A percentile compares a stretch with the other conserved stretches of the same genome.
Conservation (phyloP, 2,113 vertebrate species). For the Rana temporaria region DNA sequence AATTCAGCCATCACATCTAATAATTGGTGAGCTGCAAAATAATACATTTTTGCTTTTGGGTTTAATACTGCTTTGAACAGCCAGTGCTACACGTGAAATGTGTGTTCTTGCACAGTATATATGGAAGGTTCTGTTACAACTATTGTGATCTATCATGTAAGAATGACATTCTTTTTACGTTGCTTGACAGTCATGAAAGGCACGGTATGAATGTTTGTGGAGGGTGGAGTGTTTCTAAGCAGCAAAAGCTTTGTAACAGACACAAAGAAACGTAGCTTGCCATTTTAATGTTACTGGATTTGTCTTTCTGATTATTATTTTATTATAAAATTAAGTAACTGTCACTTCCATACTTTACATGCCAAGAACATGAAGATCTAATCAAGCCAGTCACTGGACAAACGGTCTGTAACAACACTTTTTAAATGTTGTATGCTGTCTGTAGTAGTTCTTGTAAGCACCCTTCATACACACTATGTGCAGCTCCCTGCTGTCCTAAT, state of each 20-base stretch:
- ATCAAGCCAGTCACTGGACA: not conserved
- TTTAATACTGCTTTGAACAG: no score
- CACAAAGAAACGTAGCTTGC: not conserved
- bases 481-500: not conserved
- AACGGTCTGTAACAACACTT: slow-evolving; percentile 42
- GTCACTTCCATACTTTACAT: not conserved
- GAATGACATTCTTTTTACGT: not conserved
- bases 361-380: slow-evolving; percentile 14
- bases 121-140: no score
- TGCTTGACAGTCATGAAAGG: not conserved
- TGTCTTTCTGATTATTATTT: not conserved
- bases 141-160: no score
- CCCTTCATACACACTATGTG: not conserved
- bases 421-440: not conserved
- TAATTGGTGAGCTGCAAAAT: no score
- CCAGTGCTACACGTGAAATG: no score
- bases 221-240: slow-evolving; percentile 45
- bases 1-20: no score
- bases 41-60: no score
- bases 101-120: no score
- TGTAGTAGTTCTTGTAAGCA: not conserved
- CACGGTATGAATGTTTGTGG: not conserved
- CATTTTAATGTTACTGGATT: slow-evolving; percentile 11
- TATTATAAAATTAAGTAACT: not conserved
- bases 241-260: slow-evolving; percentile 4